These are phyloP conservation scores for Mamestra brassicae DNA, from an alignment of 2,888 invertebrate genomes.

Conservation along the genomic window DNA sequence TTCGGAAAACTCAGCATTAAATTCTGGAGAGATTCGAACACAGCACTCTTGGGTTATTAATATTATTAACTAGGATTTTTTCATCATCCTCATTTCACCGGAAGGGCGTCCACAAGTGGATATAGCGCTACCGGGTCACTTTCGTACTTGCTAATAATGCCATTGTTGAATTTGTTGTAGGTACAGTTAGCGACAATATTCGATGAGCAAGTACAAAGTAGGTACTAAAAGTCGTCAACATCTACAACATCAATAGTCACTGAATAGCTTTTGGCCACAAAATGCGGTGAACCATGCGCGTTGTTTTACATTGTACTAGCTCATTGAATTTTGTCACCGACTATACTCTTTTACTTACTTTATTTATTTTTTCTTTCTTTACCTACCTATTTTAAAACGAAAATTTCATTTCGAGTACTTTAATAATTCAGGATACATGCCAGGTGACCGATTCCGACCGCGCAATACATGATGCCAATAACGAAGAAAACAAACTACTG, in stretches of 20 bases:
- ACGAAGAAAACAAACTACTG: neutral
- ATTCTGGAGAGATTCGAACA: slow-evolving; percentile 96
- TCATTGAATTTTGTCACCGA: no score
- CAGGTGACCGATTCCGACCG: neutral
- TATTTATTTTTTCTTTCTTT: no score
- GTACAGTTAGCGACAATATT: no score
- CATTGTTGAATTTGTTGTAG: no score
- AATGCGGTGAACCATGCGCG: no score
- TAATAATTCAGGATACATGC: neutral
- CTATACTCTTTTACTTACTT: no score
- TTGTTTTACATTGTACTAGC: no score
- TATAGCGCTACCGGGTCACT: neutral
- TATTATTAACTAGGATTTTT: slow-evolving; percentile 4
- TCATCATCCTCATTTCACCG: neutral
- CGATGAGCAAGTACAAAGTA: no score
- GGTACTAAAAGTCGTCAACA: no score
- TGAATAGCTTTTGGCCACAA: no score
- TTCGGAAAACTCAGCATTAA: slow-evolving; percentile 96
- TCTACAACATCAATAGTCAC: no score
- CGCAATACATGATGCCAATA: neutral
- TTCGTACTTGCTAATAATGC: neutral
- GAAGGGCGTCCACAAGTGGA: neutral
- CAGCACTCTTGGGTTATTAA: slow-evolving; percentile 93
- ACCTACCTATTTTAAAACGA: neutral
- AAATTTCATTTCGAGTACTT: neutral